Conservation (phyloP, 2,113 vertebrate species). For the Falco punctatus region DNA sequence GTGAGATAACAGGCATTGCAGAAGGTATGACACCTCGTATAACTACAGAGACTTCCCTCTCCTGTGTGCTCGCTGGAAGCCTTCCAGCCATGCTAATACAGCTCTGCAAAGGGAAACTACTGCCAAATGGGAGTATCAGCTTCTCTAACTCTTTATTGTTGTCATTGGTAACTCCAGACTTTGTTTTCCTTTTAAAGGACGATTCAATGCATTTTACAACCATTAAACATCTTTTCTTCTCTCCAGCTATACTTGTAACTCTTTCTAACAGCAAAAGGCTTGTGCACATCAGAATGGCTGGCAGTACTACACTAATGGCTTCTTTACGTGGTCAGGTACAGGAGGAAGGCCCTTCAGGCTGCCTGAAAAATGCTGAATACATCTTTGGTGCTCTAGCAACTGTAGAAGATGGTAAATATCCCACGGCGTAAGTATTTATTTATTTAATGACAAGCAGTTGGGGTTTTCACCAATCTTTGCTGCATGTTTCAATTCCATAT, state of each 20-base stretch:
- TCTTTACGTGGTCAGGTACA: not conserved
- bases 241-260: constrained; percentile 7
- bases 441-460: not conserved
- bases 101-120: constrained; percentile 5
- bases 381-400: not conserved
- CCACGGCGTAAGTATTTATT: not conserved
- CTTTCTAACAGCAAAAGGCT: constrained; percentile 9
- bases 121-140: constrained; percentile 44
- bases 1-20: not conserved
- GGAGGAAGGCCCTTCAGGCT: not conserved
- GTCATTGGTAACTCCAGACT: constrained; percentile 5
- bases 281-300: not conserved
- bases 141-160: constrained; percentile 29
- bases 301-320: not conserved
- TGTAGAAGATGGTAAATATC: not conserved
- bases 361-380: not conserved
- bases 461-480: not conserved
- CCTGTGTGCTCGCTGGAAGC: not conserved
- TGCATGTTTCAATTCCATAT: not conserved
- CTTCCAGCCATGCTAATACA: constrained; percentile 7
- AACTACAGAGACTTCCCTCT: not conserved
- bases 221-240: constrained; percentile 51
- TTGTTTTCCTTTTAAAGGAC: constrained; percentile 46
- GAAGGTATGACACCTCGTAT: not conserved
- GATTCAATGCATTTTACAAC: constrained; percentile 44